Evolutionary conservation across 1,140 invertebrate species (phyloP), one percentile per base, ranked within the genome.

Genomic region (Bursaphelenchus mucronatus): DNA sequence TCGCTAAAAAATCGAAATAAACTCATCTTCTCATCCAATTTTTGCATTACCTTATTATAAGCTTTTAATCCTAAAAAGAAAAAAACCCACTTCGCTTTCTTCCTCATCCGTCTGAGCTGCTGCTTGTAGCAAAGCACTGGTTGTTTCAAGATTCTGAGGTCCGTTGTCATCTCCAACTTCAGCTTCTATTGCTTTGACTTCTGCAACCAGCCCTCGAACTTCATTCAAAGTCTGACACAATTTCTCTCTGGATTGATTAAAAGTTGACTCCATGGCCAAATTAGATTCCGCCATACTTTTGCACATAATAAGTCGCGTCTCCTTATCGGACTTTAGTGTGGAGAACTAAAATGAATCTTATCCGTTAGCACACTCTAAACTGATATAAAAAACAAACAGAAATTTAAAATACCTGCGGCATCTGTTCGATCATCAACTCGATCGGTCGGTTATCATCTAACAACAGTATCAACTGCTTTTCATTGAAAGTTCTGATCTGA

Each of bases 261-360:
- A 63, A 9, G 13, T 11, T 49, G 63, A 52, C 55, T 64, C 63
- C 63, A 64, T 56, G 9, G 56, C 30, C 39, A 64, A 39, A 15
- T 64, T 64, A 10, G 57, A 64, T 15, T 64, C 63, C 6, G 63
- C 63, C 63, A 64, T 47, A 9, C 53, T 61, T 43, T 61, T 62
- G 19, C 15, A 39, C 41, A 45, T 63, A 5, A 43, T 43, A 3
- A 64, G 30, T 51, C 47, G 41, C 40, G 39, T 45, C 40, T 64
- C 63, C 13, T 43, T 19, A 45, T 64, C 63, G 0, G 53, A 30
- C 30, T 11, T 50, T 41, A 64, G 19, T 63, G 11, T 21, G n/a
- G 21, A 39, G n/a, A n/a, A 57, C 30, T 39, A 46, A 40, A 4
- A 39, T 9, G 30, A 8, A 11, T 41, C 9, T 3, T 41, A 19